Conservation (phyloP, 2,888 invertebrate species). For the Ashinkailepas kermadecensis region DNA sequence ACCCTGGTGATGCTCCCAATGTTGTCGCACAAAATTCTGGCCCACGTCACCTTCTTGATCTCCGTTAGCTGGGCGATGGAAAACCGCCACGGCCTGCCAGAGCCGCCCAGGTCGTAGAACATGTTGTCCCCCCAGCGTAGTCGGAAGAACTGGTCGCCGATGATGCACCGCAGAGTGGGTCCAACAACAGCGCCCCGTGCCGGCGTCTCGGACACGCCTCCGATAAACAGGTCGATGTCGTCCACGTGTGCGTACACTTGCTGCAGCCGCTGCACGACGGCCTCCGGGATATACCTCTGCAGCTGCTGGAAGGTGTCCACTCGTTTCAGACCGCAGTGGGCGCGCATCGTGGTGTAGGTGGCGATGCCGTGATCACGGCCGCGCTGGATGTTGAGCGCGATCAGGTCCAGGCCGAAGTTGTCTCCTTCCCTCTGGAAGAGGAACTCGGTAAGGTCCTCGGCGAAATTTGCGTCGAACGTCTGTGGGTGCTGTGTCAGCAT, state of each 20-base stretch:
- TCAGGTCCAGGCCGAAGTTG: conserved; percentile 1
- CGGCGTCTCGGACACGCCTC: background rate
- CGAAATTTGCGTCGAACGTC: background rate
- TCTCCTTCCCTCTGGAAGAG: conserved; percentile 28
- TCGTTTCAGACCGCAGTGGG: background rate
- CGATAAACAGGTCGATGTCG: background rate
- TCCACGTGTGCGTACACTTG: background rate
- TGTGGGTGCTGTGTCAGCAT: background rate
- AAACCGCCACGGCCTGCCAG: conserved; percentile 43
- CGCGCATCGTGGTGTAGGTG: background rate
- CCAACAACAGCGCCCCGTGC: background rate
- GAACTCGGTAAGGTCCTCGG: conserved; percentile 27
- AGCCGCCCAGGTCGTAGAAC: conserved; percentile 36
- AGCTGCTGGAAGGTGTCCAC: background rate
- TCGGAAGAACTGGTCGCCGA: background rate
- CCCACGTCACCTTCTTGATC: conserved; percentile 54
- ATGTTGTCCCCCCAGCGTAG: background rate
- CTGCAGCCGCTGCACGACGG: background rate
- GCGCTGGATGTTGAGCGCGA: conserved; percentile 3
- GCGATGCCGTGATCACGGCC: background rate
- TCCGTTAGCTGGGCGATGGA: conserved; percentile 52
- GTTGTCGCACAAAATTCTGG: conserved; percentile 65
- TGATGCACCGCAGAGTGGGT: background rate
- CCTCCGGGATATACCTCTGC: conserved; percentile 24
- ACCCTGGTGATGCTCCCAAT: background rate